Conservation (phyloP, 1,140 invertebrate species). For the Pogonus chalceus region DNA sequence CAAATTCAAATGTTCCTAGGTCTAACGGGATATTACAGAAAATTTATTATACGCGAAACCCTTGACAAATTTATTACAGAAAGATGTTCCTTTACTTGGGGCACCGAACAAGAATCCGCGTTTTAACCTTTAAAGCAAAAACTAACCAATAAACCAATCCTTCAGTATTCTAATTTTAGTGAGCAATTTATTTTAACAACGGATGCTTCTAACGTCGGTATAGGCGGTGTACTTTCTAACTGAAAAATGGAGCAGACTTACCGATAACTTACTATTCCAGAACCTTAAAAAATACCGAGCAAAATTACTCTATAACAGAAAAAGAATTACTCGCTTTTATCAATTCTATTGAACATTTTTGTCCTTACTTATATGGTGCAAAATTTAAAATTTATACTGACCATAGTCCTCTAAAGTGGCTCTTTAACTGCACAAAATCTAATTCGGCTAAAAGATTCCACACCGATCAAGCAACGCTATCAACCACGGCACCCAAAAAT, state of each 20-base stretch:
- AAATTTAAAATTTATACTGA: not conserved
- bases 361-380: not conserved
- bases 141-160: not conserved
- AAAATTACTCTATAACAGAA: not conserved
- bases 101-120: not conserved
- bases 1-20: slow-evolving; percentile 14
- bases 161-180: not conserved
- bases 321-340: not conserved
- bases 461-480: too few relatives aligned
- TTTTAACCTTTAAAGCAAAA: not conserved
- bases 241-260: too few relatives aligned
- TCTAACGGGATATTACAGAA: slow-evolving; percentile 14
- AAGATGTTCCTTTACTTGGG: not conserved
- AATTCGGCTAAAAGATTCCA: too few relatives aligned
- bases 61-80: not conserved
- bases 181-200: not conserved
- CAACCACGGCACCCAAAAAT: too few relatives aligned
- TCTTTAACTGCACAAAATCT: too few relatives aligned
- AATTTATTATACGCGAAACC: slow-evolving; percentile 13
- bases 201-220: not conserved
- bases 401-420: not conserved
- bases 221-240: not conserved
- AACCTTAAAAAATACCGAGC: not conserved
- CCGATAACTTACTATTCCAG: not conserved
- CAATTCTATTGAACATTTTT: not conserved